Evolutionary conservation across 2,113 vertebrate genomes (phyloP).

Genomic region (Myotis davidii): DNA sequence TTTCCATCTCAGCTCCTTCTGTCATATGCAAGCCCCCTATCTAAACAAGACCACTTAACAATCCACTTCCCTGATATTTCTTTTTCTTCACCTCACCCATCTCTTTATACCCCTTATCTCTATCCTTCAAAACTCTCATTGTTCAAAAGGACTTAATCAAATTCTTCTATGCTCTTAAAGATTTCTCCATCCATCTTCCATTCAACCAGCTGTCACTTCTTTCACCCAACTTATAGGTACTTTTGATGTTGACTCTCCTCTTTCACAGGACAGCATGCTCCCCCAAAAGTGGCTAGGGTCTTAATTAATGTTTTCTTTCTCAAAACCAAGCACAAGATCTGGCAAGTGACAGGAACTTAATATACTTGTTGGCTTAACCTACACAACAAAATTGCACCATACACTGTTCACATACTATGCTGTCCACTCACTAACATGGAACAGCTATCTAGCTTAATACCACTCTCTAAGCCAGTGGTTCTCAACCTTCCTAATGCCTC

Average conservation of each 20-base stretch:
- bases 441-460: background rate
- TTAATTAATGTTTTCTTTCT: conserved; percentile 13
- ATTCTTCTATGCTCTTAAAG: background rate
- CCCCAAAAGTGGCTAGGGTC: background rate
- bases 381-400: background rate
- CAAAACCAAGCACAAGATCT: conserved; percentile 13
- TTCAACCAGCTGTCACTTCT: background rate
- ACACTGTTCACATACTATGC: background rate
- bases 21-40: background rate
- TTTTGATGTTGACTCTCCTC: background rate
- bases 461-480: background rate
- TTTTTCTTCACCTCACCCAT: background rate
- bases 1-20: background rate
- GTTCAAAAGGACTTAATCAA: background rate
- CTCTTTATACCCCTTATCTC: background rate
- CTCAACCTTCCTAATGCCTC: no score
- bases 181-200: background rate
- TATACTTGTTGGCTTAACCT: background rate
- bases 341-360: background rate
- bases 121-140: background rate
- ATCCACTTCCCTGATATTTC: background rate
- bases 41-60: background rate
- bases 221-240: background rate
- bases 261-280: background rate
- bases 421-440: background rate